Evolutionary conservation across 2,113 vertebrate genomes (phyloP).

Genomic region (Hippocampus guttulatus): DNA sequence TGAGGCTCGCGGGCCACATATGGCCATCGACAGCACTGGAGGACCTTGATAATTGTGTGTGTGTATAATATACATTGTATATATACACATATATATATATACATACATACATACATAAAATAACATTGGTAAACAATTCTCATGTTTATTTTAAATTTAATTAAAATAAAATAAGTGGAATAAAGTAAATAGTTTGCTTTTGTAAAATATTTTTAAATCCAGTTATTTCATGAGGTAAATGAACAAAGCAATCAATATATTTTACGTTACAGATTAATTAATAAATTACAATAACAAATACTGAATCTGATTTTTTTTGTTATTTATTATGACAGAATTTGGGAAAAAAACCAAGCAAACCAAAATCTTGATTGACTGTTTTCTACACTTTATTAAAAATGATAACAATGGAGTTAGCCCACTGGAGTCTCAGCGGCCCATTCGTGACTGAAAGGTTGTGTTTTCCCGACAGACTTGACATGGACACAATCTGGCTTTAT

Average conservation of each 20-base stretch:
- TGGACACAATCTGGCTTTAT: slow-evolving; percentile 97
- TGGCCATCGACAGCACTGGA: background rate
- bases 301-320: too few species aligned
- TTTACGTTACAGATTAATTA: background rate
- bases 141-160: too few species aligned
- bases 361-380: background rate
- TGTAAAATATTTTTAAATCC: too few species aligned
- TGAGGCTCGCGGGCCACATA: background rate
- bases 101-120: too few species aligned
- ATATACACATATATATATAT: too few species aligned
- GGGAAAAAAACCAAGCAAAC: too few species aligned
- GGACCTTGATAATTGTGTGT: too few species aligned
- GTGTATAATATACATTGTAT: too few species aligned
- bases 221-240: background rate
- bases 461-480: slow-evolving; percentile 54
- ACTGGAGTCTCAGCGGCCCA: background rate
- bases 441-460: background rate
- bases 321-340: too few species aligned
- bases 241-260: background rate
- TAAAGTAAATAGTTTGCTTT: too few species aligned
- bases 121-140: too few species aligned
- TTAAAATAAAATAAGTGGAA: too few species aligned
- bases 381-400: background rate
- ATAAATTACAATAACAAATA: background rate
- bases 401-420: background rate